phyloP scores from a whole-genome alignment of 2,797 vertebrate genomes.

The Crax fasciolata region DNA sequence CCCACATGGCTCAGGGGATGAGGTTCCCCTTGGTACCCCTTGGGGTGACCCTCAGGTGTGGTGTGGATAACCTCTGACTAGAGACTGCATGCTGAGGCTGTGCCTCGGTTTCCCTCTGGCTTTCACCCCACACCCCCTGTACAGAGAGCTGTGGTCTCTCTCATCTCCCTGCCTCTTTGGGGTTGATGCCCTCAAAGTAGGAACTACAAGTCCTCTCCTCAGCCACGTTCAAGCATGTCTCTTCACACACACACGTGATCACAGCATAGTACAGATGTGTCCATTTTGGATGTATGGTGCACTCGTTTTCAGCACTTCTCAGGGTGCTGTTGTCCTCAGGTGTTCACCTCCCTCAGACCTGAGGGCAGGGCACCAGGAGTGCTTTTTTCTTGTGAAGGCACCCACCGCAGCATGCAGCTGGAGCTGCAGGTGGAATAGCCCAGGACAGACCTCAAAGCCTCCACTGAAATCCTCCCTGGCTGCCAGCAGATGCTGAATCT shows the following conservation, averaged over 20 bases:
- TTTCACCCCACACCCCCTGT: not conserved
- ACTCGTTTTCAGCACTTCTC: not conserved
- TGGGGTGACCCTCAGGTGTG: not conserved
- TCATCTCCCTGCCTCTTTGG: not conserved
- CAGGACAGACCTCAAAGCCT: not conserved
- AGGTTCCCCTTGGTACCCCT: not conserved
- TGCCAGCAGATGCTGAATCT: not conserved
- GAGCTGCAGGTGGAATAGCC: not conserved
- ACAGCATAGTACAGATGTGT: not conserved
- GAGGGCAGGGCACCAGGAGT: not conserved
- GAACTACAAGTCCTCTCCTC: not conserved
- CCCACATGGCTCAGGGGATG: not conserved
- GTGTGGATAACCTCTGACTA: not conserved
- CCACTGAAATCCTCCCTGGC: not conserved
- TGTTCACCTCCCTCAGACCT: not conserved
- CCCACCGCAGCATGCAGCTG: rapidly evolving
- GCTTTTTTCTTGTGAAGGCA: not conserved
- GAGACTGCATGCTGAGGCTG: not conserved
- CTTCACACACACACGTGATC: rapidly evolving
- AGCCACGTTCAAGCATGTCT: rapidly evolving
- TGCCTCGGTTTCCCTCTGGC: not conserved
- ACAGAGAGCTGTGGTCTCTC: not conserved
- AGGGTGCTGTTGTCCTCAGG: rapidly evolving
- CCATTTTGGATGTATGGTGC: not conserved
- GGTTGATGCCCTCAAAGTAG: not conserved